Evolutionary conservation across 2,797 vertebrate genomes (phyloP).

Genomic region (Galago senegalensis): DNA sequence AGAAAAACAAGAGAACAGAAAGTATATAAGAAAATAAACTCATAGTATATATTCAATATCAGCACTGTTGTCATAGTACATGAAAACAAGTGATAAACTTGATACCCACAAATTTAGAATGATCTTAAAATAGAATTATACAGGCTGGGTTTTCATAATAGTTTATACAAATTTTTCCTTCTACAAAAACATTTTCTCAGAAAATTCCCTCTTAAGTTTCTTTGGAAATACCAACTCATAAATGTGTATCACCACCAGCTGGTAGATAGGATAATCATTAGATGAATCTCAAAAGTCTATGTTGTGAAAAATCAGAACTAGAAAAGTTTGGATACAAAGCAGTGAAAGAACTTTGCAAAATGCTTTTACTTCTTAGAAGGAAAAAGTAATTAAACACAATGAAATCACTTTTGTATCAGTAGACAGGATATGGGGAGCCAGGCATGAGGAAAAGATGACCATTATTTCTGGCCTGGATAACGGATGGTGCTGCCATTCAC

Average conservation of each 20-base stretch:
- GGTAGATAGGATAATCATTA: not conserved
- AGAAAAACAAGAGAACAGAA: not conserved
- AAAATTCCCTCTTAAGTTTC: conserved; percentile 25
- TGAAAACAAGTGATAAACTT: not conserved
- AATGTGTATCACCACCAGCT: not conserved
- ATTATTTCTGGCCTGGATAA: not conserved
- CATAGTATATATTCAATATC: not conserved
- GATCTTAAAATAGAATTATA: not conserved
- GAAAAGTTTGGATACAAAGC: not conserved
- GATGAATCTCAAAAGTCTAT: not conserved
- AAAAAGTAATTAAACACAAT: conserved; percentile 22
- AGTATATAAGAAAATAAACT: not conserved
- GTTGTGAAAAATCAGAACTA: conserved; percentile 48
- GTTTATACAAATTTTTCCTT: conserved; percentile 49
- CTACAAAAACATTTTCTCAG: not conserved
- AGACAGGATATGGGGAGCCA: not conserved
- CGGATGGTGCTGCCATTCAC: not conserved
- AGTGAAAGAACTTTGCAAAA: conserved; percentile 28
- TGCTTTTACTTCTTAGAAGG: conserved; percentile 19
- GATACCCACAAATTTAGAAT: not conserved
- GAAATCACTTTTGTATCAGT: not conserved
- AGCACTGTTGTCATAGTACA: not conserved
- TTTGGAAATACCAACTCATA: conserved; percentile 56
- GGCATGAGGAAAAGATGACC: not conserved
- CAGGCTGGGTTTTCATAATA: not conserved